phyloP scores from a whole-genome alignment of 2,113 vertebrate species.

The Lagopus muta region DNA sequence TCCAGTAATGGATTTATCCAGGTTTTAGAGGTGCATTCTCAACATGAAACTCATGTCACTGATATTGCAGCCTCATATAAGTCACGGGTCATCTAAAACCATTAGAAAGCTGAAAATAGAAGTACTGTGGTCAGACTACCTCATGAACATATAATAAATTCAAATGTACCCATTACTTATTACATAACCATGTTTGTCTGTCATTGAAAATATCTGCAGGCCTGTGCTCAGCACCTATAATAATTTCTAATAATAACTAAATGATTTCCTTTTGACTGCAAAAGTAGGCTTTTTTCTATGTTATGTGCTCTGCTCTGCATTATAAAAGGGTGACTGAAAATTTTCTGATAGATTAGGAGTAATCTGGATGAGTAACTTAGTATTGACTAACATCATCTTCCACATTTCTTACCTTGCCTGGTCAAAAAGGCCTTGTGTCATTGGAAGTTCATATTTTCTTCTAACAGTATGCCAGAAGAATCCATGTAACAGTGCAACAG shows the following conservation, averaged over 20 bases:
- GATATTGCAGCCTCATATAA: background rate
- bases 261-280: background rate
- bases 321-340: background rate
- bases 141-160: background rate
- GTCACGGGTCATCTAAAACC: background rate
- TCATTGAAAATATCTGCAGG: background rate
- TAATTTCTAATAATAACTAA: background rate
- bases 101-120: conserved; percentile 40
- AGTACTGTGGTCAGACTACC: background rate
- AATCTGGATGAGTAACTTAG: background rate
- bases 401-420: background rate
- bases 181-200: background rate
- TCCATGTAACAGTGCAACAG: background rate
- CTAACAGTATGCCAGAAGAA: background rate
- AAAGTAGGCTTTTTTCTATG: background rate
- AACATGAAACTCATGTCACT: background rate
- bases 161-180: background rate
- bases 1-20: background rate
- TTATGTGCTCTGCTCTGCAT: background rate
- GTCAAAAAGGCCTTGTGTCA: background rate
- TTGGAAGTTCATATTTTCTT: background rate
- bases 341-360: background rate
- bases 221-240: background rate
- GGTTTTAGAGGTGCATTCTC: background rate
- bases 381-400: background rate